Evolutionary conservation across 2,888 invertebrate genomes (phyloP), one percentile per base, ranked within the genome.

Genomic region (Epirrhoe alternata): DNA sequence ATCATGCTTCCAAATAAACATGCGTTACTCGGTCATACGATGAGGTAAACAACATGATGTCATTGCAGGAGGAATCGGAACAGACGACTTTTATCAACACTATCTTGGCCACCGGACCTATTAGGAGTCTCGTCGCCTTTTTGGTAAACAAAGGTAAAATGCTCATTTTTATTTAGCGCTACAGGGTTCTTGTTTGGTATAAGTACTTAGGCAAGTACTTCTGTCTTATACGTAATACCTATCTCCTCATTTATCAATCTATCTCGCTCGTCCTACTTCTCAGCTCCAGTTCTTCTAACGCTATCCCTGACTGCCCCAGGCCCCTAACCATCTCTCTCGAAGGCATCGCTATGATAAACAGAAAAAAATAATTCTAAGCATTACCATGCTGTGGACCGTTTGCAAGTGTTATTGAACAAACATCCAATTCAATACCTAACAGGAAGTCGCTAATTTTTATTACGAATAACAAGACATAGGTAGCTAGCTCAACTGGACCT

Each of bases 51-150:
- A 81, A 70, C 65, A 76, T 86, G 85, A 86, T 83, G 79, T 86
- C 84, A 85, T 80, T 86, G 73, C 90, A 95, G 86, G 96, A 97
- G 86, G 94, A 94, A 75, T 90, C 90, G 38, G 97, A 97, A 87
- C 95, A 96, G 79, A 94, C 94, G 54, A 94, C 94, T 70, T 95
- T 96, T 77, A 92, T 97, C 68, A 95, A 96, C 83, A 94, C 95
- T 12, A 94, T 97, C 69, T 83, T 97, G 68, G 92, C 94, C 38
- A 97, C 97, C 0, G 94, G 95, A n/a, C 95, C 97, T 14, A 96
- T 97, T 94, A 94, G 95, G 78, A 89, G 93, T 74, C 94, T 96
- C 0, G 95, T 96, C 90, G 93, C 95, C 65, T 97, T 96, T 86
- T 86, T 95, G 62, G 94, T 94, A 55, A 94, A 88, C 79, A 95